phyloP scores from a whole-genome alignment of 2,797 vertebrate species.

The Eidolon dupreanum region DNA sequence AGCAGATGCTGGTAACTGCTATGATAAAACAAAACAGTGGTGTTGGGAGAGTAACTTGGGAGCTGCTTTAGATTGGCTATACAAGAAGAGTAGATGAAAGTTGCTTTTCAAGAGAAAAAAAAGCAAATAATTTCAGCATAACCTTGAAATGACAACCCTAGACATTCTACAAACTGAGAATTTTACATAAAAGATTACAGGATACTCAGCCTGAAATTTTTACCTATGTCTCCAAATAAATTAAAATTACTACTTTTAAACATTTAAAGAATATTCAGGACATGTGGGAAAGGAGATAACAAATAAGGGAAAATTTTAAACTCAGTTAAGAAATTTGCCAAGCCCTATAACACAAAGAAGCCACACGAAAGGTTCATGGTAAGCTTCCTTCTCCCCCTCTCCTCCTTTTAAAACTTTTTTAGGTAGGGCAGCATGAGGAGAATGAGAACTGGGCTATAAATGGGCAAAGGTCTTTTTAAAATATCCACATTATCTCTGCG shows the following conservation, averaged over 20 bases:
- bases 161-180: not conserved
- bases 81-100: not conserved
- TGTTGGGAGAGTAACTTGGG: not conserved
- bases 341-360: not conserved
- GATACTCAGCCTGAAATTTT: not conserved
- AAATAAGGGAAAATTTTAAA: not conserved
- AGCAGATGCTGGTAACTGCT: not conserved
- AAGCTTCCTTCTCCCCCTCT: not conserved
- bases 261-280: not conserved
- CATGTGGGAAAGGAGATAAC: not conserved
- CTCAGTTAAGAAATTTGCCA: not conserved
- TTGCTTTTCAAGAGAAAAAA: conserved; percentile 2
- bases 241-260: not conserved
- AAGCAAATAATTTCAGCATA: not conserved
- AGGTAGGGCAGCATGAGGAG: not conserved
- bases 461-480: not conserved
- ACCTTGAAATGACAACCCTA: not conserved
- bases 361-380: not conserved
- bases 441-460: not conserved
- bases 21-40: not conserved
- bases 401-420: not conserved
- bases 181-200: not conserved
- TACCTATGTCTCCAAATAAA: not conserved
- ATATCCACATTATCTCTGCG: not conserved
- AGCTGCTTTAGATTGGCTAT: not conserved